Conservation (phyloP, 2,888 invertebrate species). For the Ceraclea dissimilis region DNA sequence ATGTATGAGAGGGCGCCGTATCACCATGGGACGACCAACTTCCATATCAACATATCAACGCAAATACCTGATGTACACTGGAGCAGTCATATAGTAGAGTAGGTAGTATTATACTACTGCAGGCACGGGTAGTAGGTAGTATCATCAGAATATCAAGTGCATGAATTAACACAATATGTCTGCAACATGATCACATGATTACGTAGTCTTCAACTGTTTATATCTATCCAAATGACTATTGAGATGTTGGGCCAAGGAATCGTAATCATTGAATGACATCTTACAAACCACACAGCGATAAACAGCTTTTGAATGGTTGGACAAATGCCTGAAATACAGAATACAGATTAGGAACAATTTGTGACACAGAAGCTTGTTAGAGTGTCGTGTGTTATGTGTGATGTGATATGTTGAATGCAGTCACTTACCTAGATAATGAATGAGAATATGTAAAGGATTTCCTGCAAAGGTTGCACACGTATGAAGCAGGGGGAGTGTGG, state of each 20-base stretch:
- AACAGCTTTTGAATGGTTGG: slow-evolving; percentile 45
- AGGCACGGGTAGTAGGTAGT: no score
- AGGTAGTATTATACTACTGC: no score
- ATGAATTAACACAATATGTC: not conserved
- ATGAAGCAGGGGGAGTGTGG: slow-evolving; percentile 28
- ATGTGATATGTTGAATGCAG: no score
- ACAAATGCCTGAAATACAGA: slow-evolving; percentile 34
- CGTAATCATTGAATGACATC: slow-evolving; percentile 44
- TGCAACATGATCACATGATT: not conserved
- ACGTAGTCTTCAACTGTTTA: slow-evolving; percentile 39
- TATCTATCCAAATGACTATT: slow-evolving; percentile 48
- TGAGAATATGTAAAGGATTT: slow-evolving; percentile 27
- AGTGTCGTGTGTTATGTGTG: not conserved
- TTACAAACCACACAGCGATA: slow-evolving; percentile 47
- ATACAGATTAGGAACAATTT: no score
- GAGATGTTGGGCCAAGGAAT: slow-evolving; percentile 43
- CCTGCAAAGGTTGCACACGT: slow-evolving; percentile 40
- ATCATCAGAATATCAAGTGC: no score
- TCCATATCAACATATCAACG: no score
- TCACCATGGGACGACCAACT: no score
- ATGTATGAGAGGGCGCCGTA: no score
- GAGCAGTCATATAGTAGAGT: no score
- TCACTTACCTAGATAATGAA: slow-evolving; percentile 32
- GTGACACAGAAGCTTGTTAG: not conserved
- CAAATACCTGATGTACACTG: no score